Base-by-base conservation (phyloP, 1,140 invertebrate genomes). In the Stenopsyche tienmushanensis region DNA sequence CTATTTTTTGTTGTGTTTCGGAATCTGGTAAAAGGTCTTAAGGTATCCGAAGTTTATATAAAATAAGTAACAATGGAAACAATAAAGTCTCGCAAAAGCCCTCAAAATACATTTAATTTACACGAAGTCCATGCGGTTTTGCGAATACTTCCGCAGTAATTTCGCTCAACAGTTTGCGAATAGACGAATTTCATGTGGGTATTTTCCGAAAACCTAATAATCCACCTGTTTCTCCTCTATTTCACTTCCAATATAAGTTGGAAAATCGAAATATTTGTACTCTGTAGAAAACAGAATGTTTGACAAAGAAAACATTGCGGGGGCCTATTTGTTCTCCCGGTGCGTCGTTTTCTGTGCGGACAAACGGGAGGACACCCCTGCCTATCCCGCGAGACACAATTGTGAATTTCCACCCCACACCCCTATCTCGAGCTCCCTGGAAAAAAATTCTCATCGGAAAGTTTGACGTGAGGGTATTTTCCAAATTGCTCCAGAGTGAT, bases 221-320 rank as follows among this genome's bases (percentile, higher is more conserved):
- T 60, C 57, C 42, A 21, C 41, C 57, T 42, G 34, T 39, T 55
- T 57, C 34, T 47, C 21, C 17, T 60, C 21, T 47, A 44, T 58
- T 58, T 44, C 42, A n/a, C 47, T 44, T 49, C 24, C 57, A 60
- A 60, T 60, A 47, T 13, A 60, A 60, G 57, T 47, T 60, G 15
- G 9, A 45, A 34, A 47, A 47, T 20, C 44, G 44, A 47, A 47
- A 47, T 15, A 47, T 47, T 15, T 47, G 10, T 47, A 47, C 8
- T 8, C 44, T 13, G 29, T 13, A 18, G 44, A 47, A n/a, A 34
- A 13, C 29, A 34, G 29, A 34, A 34, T 34, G 29, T 34, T 34
- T 34, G 29, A 34, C 29, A 34, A 34, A 34, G 29, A 34, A 34
- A 34, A 34, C 29, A 34, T 34, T 34, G 29, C n/a, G n/a, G n/a